Conservation (phyloP, 2,113 vertebrate genomes). For the Pomatorhinus ruficollis region DNA sequence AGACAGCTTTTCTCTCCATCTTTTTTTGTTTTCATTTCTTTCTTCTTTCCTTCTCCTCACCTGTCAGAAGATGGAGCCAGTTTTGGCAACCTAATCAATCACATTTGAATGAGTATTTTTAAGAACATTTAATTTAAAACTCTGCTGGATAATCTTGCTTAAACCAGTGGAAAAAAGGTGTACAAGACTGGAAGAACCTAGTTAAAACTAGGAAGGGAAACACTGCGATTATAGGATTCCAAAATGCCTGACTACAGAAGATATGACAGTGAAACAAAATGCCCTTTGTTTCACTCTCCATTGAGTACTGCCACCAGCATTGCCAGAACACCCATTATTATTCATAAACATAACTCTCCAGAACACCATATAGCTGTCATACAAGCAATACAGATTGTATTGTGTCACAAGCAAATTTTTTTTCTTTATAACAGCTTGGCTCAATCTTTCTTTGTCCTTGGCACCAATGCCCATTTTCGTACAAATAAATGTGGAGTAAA, state of each 20-base stretch:
- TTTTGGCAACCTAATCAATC: background rate
- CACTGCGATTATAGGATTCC: background rate
- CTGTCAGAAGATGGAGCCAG: background rate
- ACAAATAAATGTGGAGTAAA: slow-evolving; percentile 1
- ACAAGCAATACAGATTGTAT: slow-evolving; percentile 1
- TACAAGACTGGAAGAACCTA: background rate
- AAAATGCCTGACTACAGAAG: slow-evolving; percentile 57
- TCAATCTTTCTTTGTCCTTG: slow-evolving; percentile 22
- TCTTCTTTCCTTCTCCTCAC: background rate
- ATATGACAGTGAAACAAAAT: slow-evolving; percentile 25
- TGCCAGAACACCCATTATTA: slow-evolving; percentile 13
- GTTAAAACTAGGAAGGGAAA: slow-evolving; percentile 9
- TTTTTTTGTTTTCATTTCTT: background rate
- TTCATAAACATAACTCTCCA: slow-evolving; percentile 47
- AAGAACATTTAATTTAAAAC: background rate
- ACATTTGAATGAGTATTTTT: background rate
- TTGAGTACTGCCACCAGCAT: background rate
- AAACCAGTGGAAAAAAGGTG: background rate
- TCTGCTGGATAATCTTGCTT: background rate
- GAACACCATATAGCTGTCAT: slow-evolving; percentile 38
- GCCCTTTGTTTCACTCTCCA: slow-evolving; percentile 41
- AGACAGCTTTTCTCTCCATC: background rate
- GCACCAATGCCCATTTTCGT: background rate
- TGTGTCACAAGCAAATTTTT: background rate
- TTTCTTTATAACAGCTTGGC: slow-evolving; percentile 14